Percentiles rank a stretch among this genome's conserved stretches.
These are phyloP conservation scores for Busseola fusca DNA, from an alignment of 2,888 invertebrate species.

Conservation along the genomic window DNA sequence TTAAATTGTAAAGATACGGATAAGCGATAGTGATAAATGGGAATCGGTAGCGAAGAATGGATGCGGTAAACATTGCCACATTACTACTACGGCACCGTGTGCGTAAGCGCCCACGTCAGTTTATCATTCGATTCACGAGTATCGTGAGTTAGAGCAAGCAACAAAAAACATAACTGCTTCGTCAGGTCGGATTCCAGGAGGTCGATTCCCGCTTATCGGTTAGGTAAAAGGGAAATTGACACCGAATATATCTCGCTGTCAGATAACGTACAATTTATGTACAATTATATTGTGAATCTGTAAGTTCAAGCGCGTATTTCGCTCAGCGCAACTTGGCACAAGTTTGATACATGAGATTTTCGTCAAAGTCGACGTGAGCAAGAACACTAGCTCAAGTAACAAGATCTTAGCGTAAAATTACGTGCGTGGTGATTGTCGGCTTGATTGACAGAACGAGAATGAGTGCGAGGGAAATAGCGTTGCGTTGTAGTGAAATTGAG, in stretches of 20 bases:
- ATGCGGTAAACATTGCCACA: constrained; percentile 53
- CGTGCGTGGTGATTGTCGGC: constrained; percentile 49
- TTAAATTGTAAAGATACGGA: constrained; percentile 48
- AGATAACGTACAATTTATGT: constrained; percentile 51
- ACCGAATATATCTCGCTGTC: constrained; percentile 47
- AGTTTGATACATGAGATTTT: constrained; percentile 73
- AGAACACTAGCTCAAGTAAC: constrained; percentile 62
- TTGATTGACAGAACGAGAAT: constrained; percentile 66
- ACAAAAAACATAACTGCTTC: constrained; percentile 52
- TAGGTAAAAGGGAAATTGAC: constrained; percentile 56
- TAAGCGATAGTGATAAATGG: constrained; percentile 46
- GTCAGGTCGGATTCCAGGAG: constrained; percentile 42
- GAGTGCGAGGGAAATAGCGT: constrained; percentile 50
- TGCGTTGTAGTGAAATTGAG: constrained; percentile 48
- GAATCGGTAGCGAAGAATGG: constrained; percentile 44
- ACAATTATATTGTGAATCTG: constrained; percentile 38
- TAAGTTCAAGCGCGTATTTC: constrained; percentile 34
- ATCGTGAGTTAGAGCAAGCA: constrained; percentile 27
- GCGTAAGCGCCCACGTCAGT: constrained; percentile 56
- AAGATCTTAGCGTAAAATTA: constrained; percentile 64
- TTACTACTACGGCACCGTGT: constrained; percentile 43
- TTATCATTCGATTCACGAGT: constrained; percentile 45
- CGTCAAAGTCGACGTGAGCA: constrained; percentile 66
- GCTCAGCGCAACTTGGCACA: constrained; percentile 49
- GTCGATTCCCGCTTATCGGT: constrained; percentile 44